Percentiles rank a stretch among this genome's conserved stretches.
These are phyloP conservation scores for Samia ricini DNA, from an alignment of 1,140 invertebrate genomes.

Conservation along the genomic window DNA sequence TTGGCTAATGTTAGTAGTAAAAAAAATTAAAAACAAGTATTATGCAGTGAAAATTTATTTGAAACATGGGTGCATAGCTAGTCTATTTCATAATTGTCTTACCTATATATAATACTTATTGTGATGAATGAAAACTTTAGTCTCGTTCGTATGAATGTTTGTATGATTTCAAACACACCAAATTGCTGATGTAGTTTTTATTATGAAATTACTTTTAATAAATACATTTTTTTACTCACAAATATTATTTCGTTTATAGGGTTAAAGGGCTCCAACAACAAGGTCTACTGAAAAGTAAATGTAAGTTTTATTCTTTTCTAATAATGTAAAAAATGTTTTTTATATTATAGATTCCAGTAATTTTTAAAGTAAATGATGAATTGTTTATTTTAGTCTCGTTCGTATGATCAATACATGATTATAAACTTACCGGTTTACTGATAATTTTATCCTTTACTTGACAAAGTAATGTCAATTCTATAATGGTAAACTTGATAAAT, in stretches of 20 bases:
- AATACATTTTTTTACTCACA: background rate
- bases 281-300: no score
- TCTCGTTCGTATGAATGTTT: slow-evolving; percentile 47
- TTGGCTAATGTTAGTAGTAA: no score
- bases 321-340: no score
- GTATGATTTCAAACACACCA: slow-evolving; percentile 43
- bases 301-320: background rate
- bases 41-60: no score
- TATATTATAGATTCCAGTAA: background rate
- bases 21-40: no score
- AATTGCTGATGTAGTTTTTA: slow-evolving; percentile 19
- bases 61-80: no score
- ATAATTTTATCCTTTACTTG: background rate
- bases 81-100: no score
- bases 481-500: background rate
- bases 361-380: slow-evolving; percentile 36
- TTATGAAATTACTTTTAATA: background rate
- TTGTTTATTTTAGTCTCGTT: slow-evolving; percentile 48
- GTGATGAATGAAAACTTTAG: slow-evolving; percentile 41
- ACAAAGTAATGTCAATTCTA: background rate
- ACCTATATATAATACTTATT: slow-evolving; percentile 1
- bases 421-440: slow-evolving; percentile 35
- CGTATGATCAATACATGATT: slow-evolving; percentile 48
- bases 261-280: background rate
- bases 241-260: background rate